Percentiles rank a stretch among this genome's conserved stretches.
Conservation (phyloP, 2,888 invertebrate genomes). For the Cyaniris semiargus region DNA sequence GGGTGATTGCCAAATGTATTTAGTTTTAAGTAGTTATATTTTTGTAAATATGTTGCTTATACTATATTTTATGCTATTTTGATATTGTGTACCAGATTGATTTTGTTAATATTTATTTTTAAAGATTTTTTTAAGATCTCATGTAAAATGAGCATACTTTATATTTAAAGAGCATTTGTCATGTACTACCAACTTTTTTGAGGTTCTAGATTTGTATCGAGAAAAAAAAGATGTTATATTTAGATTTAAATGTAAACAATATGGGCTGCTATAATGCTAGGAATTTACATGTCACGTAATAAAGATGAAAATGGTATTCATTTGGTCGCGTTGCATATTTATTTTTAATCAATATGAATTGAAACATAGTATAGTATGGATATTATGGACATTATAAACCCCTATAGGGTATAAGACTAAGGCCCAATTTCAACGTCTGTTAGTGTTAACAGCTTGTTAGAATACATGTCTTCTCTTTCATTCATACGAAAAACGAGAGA, state of each 20-base stretch:
- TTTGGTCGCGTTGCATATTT: not conserved
- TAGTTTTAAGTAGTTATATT: conserved; percentile 4
- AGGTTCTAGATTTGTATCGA: not conserved
- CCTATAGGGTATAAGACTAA: too few species aligned
- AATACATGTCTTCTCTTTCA: too few species aligned
- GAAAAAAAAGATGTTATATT: not conserved
- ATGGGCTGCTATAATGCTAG: not conserved
- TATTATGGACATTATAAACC: too few species aligned
- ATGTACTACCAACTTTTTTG: not conserved
- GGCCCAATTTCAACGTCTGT: too few species aligned
- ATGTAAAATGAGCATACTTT: not conserved
- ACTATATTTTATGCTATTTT: conserved; percentile 13
- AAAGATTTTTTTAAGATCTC: not conserved
- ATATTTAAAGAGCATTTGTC: not conserved
- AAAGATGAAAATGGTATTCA: not conserved
- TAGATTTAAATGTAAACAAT: not conserved
- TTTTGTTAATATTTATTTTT: not conserved
- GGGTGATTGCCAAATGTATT: conserved; percentile 10
- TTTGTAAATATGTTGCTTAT: conserved; percentile 1
- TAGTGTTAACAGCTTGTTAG: too few species aligned
- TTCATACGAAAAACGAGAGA: too few species aligned
- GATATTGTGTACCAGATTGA: not conserved
- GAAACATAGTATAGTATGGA: too few species aligned
- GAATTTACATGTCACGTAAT: not conserved
- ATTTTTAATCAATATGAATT: too few species aligned